These are phyloP conservation scores for Rotaria socialis DNA, from an alignment of 2,888 invertebrate species.

Conservation along the genomic window DNA sequence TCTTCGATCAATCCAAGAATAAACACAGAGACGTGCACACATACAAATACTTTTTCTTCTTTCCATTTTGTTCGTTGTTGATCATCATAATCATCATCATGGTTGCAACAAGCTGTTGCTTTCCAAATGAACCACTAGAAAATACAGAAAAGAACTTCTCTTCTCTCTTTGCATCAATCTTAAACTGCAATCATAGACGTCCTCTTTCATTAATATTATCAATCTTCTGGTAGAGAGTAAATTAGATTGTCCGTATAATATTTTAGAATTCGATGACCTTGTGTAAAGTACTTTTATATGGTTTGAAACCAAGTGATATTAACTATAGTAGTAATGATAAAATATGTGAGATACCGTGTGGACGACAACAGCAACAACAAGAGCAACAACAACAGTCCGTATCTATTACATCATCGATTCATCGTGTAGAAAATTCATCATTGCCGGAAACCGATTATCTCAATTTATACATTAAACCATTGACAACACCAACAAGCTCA, in stretches of 20 bases:
- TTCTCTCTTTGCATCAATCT: neutral
- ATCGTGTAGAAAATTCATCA: neutral
- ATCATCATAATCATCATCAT: neutral
- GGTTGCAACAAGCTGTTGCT: neutral
- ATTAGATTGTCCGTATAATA: neutral
- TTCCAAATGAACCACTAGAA: neutral
- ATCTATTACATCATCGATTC: neutral
- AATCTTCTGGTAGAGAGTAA: neutral
- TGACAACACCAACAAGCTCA: neutral
- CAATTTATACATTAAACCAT: neutral
- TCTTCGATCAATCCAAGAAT: neutral
- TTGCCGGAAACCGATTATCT: neutral
- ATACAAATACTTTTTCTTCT: neutral
- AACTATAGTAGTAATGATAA: neutral
- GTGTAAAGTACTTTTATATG: conserved; percentile 22
- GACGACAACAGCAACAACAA: neutral
- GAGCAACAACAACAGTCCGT: no score
- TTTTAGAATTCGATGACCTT: conserved; percentile 14
- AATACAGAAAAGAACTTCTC: neutral
- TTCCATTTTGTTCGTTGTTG: neutral
- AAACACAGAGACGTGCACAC: neutral
- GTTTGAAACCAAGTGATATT: conserved; percentile 26
- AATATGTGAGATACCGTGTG: neutral
- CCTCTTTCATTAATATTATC: neutral
- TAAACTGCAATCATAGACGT: neutral